Conservation (phyloP, 2,113 vertebrate species). For the Oryzias curvinotus region DNA sequence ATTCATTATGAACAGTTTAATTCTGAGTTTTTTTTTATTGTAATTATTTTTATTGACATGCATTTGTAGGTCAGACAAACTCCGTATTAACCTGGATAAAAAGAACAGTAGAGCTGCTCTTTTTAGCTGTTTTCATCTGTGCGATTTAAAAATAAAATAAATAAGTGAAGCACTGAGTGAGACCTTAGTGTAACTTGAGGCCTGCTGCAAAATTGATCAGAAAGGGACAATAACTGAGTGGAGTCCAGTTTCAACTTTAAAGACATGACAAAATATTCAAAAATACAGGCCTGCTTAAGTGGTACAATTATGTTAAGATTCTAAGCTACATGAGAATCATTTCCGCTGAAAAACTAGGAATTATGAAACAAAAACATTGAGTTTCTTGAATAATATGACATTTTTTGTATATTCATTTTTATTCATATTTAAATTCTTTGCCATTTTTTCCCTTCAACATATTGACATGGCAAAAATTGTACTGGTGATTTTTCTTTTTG, state of each 20-base stretch:
- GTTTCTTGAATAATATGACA: too few relatives aligned
- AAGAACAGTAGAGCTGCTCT: neutral
- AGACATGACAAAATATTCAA: neutral
- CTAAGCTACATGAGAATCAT: too few relatives aligned
- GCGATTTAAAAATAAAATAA: neutral
- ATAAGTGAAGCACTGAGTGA: slow-evolving; percentile 6
- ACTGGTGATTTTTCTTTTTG: too few relatives aligned
- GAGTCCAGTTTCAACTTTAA: neutral
- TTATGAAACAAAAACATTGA: too few relatives aligned
- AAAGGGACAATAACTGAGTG: neutral
- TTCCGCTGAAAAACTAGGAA: too few relatives aligned
- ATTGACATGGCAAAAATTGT: too few relatives aligned
- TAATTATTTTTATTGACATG: neutral
- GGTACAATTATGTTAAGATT: too few relatives aligned
- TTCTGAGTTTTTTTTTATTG: slow-evolving; percentile 25
- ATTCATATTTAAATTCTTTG: too few relatives aligned
- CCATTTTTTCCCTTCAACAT: too few relatives aligned
- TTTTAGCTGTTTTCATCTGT: slow-evolving; percentile 7
- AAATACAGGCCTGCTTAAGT: neutral
- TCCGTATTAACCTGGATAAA: neutral
- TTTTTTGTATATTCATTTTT: too few relatives aligned
- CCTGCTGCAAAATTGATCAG: slow-evolving; percentile 14
- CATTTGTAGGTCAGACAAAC: neutral
- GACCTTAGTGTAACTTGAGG: slow-evolving; percentile 28
- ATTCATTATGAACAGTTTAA: slow-evolving; percentile 16